These are phyloP conservation scores for Macropus fuliginosus DNA, from an alignment of 2,797 vertebrate genomes.

Conservation along the genomic window DNA sequence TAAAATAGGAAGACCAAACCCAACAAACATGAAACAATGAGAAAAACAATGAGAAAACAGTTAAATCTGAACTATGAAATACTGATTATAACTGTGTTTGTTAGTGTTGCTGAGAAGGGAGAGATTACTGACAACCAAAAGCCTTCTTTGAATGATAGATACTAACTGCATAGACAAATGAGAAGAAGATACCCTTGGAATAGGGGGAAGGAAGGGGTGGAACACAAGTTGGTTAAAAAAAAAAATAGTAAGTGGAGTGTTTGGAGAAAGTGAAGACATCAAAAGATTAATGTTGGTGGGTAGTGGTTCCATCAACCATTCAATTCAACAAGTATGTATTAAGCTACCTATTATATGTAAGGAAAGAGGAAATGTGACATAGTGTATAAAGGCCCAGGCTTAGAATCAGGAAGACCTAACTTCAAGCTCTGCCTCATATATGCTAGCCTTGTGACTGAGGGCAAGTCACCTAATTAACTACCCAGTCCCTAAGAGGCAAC, in stretches of 20 bases:
- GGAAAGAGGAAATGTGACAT: not conserved
- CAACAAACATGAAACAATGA: no score
- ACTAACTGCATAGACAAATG: not conserved
- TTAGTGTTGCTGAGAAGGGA: not conserved
- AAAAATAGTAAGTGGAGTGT: not conserved
- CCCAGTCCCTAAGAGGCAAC: not conserved
- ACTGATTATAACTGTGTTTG: not conserved
- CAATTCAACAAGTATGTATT: not conserved
- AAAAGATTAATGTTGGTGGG: not conserved
- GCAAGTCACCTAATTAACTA: not conserved
- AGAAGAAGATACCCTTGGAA: not conserved
- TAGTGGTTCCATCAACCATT: not conserved
- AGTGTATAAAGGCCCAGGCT: not conserved
- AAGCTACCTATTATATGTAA: not conserved
- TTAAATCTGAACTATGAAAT: not conserved
- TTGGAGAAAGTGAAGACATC: not conserved
- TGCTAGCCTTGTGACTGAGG: not conserved
- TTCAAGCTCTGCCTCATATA: not conserved
- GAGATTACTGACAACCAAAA: not conserved
- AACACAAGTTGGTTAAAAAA: not conserved
- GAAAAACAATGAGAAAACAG: not conserved
- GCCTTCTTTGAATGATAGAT: not conserved
- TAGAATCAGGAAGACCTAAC: not conserved
- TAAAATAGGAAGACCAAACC: not conserved
- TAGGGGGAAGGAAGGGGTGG: fast-evolving